Percentiles rank a stretch among this genome's conserved stretches.
These are phyloP conservation scores for Eulithis prunata DNA, from an alignment of 2,888 invertebrate genomes.

Conservation along the genomic window DNA sequence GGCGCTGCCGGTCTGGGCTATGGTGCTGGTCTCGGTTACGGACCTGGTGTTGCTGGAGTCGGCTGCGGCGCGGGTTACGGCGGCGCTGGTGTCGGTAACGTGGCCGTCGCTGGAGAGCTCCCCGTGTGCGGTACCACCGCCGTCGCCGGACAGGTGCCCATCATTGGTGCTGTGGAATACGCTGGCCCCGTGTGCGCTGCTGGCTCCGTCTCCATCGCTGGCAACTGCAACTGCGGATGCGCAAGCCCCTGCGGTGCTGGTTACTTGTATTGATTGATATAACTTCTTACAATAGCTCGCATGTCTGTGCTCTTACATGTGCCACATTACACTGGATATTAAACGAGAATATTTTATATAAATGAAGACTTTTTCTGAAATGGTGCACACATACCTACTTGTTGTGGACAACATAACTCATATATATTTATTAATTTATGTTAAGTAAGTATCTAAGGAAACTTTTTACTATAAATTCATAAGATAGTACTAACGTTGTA, in stretches of 20 bases:
- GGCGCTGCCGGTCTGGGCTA: conserved; percentile 14
- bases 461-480: no score
- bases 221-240: conserved; percentile 45
- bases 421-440: no score
- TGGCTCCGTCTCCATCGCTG: conserved; percentile 45
- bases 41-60: conserved; percentile 5
- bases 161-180: conserved; percentile 49
- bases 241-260: conserved; percentile 6
- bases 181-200: conserved; percentile 42
- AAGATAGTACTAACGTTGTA: no score
- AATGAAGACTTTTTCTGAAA: background rate
- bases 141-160: conserved; percentile 48
- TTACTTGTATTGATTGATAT: background rate
- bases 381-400: background rate
- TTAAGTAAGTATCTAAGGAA: no score
- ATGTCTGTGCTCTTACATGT: no score
- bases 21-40: conserved; percentile 20
- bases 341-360: background rate
- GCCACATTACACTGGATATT: background rate
- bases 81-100: conserved; percentile 39
- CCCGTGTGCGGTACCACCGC: conserved; percentile 50
- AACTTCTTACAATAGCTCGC: no score
- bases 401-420: background rate
- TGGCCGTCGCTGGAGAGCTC: conserved; percentile 49
- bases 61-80: conserved; percentile 21